A percentile compares a stretch with the other conserved stretches of the same genome.
Evolutionary conservation across 2,113 vertebrate species (phyloP).

Genomic region (Hipposideros armiger): DNA sequence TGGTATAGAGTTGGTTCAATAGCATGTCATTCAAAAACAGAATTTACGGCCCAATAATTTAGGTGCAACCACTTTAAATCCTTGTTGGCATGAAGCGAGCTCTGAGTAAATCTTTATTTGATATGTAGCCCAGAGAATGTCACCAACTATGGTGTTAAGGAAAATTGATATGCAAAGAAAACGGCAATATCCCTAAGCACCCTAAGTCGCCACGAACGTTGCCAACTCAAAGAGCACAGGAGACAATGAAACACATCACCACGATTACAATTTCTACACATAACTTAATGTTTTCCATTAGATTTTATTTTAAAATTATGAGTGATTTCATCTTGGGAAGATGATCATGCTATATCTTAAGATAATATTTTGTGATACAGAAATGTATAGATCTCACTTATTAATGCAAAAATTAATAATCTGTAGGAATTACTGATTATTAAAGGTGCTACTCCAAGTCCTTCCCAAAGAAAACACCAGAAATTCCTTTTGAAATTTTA

Average conservation of each 20-base stretch:
- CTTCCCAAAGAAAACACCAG: not conserved
- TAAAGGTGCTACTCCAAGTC: not conserved
- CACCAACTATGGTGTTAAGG: not conserved
- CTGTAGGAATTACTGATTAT: not conserved
- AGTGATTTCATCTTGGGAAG: not conserved
- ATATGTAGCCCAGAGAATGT: not conserved
- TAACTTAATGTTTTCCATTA: not conserved
- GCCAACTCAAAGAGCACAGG: not conserved
- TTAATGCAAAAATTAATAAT: not conserved
- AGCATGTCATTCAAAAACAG: not conserved
- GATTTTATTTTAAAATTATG: not conserved
- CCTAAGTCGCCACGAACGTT: not conserved
- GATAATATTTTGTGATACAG: not conserved
- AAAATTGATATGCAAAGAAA: constrained; percentile 3
- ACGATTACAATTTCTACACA: not conserved
- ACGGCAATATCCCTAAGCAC: no score
- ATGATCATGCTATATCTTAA: not conserved
- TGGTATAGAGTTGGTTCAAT: not conserved
- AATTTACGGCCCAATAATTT: constrained; percentile 36
- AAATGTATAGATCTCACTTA: not conserved
- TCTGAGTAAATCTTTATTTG: constrained; percentile 45
- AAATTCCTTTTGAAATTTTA: not conserved
- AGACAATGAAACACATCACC: not conserved
- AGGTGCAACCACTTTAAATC: not conserved
- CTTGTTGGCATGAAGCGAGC: not conserved